These are phyloP conservation scores for Tiphia femorata DNA, from an alignment of 2,888 invertebrate species.

Conservation along the genomic window DNA sequence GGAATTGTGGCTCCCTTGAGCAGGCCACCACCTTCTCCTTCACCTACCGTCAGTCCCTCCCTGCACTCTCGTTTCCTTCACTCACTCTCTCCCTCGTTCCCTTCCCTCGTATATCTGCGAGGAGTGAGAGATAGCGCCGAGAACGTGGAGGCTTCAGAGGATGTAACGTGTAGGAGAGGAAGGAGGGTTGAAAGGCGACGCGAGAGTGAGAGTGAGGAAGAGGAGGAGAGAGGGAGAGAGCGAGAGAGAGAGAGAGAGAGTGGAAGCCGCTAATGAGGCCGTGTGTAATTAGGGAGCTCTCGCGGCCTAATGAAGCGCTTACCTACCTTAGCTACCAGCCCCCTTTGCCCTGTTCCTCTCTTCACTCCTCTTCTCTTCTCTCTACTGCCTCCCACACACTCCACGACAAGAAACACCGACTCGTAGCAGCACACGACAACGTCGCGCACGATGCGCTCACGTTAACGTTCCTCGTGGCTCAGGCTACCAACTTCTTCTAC, in stretches of 20 bases:
- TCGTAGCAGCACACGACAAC: conserved; percentile 18
- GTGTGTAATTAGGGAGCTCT: conserved; percentile 69
- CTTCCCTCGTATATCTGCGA: conserved; percentile 31
- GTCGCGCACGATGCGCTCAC: conserved; percentile 17
- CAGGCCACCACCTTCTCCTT: conserved; percentile 13
- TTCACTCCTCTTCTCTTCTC: conserved; percentile 42
- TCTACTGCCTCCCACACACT: conserved; percentile 14
- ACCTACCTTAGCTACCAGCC: conserved; percentile 63
- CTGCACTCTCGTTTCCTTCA: conserved; percentile 26
- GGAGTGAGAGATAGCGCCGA: conserved; percentile 42
- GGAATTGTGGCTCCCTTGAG: conserved; percentile 54
- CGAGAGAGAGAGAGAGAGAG: conserved; percentile 36
- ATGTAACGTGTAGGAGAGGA: conserved; percentile 41
- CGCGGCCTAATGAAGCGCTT: conserved; percentile 70
- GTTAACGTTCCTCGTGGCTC: conserved; percentile 3
- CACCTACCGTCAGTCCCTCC: conserved; percentile 2
- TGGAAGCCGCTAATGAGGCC: conserved; percentile 68
- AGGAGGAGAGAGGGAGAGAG: conserved; percentile 14
- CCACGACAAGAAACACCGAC: conserved; percentile 23
- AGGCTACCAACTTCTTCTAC: background rate
- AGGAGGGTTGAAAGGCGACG: background rate
- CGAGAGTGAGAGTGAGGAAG: background rate
- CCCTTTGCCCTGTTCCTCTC: conserved; percentile 41
- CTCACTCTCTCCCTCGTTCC: conserved; percentile 19
- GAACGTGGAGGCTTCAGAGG: conserved; percentile 50